These are phyloP conservation scores for Homarus americanus DNA, from an alignment of 1,140 invertebrate species.

Conservation along the genomic window DNA sequence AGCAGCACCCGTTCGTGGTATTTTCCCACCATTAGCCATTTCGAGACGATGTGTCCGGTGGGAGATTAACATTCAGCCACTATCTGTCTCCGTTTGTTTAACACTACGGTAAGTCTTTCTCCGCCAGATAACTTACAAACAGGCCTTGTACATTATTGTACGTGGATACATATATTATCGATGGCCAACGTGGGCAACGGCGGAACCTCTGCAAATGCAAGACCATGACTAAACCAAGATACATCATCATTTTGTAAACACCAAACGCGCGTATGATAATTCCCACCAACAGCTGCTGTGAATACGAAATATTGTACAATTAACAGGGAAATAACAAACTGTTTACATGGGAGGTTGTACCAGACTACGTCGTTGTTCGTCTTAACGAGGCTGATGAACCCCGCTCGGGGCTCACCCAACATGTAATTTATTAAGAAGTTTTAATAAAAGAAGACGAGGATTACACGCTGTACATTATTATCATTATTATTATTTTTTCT, in stretches of 20 bases:
- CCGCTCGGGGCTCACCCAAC: background rate
- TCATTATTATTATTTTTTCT: background rate
- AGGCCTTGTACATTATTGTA: background rate
- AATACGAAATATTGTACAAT: background rate
- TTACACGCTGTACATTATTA: background rate
- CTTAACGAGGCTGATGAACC: background rate
- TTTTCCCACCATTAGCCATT: too few relatives aligned
- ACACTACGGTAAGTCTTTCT: too few relatives aligned
- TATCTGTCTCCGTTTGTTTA: too few relatives aligned
- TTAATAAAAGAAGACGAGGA: background rate
- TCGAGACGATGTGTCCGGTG: too few relatives aligned
- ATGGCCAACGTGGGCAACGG: background rate
- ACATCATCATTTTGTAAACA: background rate
- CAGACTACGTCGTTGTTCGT: background rate
- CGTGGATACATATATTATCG: background rate
- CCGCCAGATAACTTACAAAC: too few relatives aligned
- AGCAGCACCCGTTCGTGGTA: too few relatives aligned
- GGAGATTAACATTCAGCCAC: too few relatives aligned
- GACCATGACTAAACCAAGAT: background rate
- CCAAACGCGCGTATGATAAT: background rate
- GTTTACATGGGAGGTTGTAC: background rate
- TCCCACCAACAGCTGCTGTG: background rate
- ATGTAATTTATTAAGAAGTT: background rate
- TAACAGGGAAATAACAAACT: background rate
- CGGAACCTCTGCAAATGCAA: background rate